Evolutionary conservation across 2,888 invertebrate genomes (phyloP), one percentile per base, ranked within the genome.

Genomic region (Ophion ventricosus): DNA sequence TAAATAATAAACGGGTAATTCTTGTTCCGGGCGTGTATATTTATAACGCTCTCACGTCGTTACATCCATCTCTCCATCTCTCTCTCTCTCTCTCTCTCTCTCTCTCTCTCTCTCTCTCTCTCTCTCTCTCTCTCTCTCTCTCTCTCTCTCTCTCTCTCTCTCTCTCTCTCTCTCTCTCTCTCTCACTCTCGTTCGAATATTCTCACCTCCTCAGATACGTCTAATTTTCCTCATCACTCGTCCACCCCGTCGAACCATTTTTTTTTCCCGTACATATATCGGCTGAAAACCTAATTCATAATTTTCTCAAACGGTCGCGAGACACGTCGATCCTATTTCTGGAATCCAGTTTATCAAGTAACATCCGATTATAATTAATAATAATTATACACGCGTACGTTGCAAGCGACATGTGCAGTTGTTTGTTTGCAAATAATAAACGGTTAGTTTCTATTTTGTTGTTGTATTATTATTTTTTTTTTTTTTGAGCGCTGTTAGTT

Each of bases 1-100:
- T 75, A 84, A 82, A 76, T 84, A 82, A 84, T 84, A 82, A 82
- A 84, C 72, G 75, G 75, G 82, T 76, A 69, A 75, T 73, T 82
- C 84, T 75, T 79, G 84, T 82, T 82, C 75, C 82, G 70, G 79
- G 74, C 79, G 66, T 72, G 54, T 64, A 74, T 69, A 57, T 78
- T 69, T 69, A 80, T n/a, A n/a, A n/a, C n/a, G n/a, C n/a, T n/a
- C n/a, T n/a, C n/a, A n/a, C n/a, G n/a, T n/a, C n/a, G n/a, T n/a
- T n/a, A n/a, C 26, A 54, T 17, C 67, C 66, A 59, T 84, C 77
- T 81, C 59, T 69, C 82, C 67, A 61, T 73, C 54, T 81, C 43
- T 14, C 69, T 26, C 59, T 40, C 40, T 40, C 10, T 40, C 5
- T 40, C 40, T 40, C 40, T 10, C 10, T 7, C 1, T 40, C 10